A percentile compares a stretch with the other conserved stretches of the same genome.
These are phyloP conservation scores for Chaetops frenatus DNA, from an alignment of 2,113 vertebrate species.

Conservation along the genomic window DNA sequence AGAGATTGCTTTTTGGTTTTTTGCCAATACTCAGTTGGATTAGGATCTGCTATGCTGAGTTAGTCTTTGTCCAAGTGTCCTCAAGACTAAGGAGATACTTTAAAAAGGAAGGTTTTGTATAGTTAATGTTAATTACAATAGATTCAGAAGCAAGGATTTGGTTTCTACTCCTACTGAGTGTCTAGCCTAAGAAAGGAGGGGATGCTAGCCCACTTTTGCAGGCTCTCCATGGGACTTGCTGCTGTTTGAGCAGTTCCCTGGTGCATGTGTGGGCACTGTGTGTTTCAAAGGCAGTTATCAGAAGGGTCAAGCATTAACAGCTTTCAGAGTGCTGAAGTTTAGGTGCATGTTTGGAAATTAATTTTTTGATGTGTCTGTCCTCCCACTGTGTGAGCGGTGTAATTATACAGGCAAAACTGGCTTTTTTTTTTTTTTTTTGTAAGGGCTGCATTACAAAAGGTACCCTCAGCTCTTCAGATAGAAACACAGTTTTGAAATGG, in stretches of 20 bases:
- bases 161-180: background rate
- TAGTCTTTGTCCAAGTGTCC: background rate
- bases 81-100: background rate
- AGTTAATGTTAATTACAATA: background rate
- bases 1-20: background rate
- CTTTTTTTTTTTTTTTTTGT: background rate
- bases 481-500: background rate
- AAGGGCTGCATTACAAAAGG: background rate
- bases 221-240: background rate
- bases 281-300: background rate
- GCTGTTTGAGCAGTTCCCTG: background rate
- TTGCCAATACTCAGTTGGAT: background rate
- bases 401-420: background rate
- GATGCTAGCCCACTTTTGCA: background rate
- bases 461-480: background rate
- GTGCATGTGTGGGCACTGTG: background rate
- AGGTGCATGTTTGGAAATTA: background rate
- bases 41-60: background rate
- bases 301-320: background rate
- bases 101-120: background rate
- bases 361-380: background rate
- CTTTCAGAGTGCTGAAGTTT: background rate
- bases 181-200: background rate
- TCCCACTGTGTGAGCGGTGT: background rate
- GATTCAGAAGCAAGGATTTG: background rate